Conservation (phyloP, 92 coral and sea anemone genomes). For the Blastomussa wellsi region DNA sequence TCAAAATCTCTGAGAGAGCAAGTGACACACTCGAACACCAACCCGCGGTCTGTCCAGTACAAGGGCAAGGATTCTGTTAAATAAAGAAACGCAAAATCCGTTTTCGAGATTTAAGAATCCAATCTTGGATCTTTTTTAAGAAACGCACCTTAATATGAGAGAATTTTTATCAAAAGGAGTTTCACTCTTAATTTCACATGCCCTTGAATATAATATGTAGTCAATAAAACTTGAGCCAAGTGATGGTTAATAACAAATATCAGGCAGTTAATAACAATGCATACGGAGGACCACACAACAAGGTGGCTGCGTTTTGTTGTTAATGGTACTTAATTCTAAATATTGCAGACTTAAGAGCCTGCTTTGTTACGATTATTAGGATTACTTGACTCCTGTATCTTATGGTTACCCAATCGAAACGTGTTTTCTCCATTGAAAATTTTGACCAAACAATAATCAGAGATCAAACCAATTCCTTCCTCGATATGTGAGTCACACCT, state of each 20-base stretch:
- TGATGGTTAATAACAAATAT: slow-evolving; percentile 1
- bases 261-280: neutral
- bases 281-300: neutral
- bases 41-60: too few species aligned
- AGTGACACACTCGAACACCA: too few species aligned
- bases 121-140: too few species aligned
- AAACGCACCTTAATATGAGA: neutral
- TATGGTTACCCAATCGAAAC: neutral
- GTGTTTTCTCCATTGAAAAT: neutral
- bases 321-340: neutral
- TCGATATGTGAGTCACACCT: neutral
- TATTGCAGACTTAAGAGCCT: neutral
- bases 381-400: neutral
- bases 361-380: neutral
- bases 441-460: neutral
- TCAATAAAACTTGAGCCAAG: neutral
- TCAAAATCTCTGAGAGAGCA: too few species aligned
- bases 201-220: neutral
- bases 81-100: too few species aligned
- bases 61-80: too few species aligned
- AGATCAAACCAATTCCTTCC: neutral
- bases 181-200: neutral
- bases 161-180: neutral
- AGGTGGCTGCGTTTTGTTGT: neutral
- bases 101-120: too few species aligned